A percentile compares a stretch with the other conserved stretches of the same genome.
Conservation (phyloP, 2,113 vertebrate species). For the Leucosticte australis region DNA sequence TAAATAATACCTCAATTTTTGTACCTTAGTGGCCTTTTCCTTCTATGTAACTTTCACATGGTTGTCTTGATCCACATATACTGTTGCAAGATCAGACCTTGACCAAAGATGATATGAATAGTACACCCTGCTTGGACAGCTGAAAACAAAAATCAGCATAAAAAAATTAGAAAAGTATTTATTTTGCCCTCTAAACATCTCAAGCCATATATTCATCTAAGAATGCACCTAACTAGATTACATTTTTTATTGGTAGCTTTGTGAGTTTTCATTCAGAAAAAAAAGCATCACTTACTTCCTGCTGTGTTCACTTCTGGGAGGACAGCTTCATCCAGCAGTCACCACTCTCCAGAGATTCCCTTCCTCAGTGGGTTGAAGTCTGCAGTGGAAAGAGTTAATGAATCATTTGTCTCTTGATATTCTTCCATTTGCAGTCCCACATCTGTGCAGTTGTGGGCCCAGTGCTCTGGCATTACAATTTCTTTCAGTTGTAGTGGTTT, state of each 20-base stretch:
- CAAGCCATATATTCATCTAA: neutral
- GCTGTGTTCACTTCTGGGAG: neutral
- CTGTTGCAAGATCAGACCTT: neutral
- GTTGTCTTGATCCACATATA: neutral
- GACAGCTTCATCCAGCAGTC: neutral
- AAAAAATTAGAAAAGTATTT: neutral
- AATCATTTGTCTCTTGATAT: neutral
- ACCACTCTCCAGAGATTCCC: neutral
- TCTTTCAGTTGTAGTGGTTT: neutral
- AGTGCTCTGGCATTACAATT: neutral
- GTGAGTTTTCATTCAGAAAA: neutral
- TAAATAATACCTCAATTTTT: neutral
- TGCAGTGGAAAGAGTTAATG: neutral
- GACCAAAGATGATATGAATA: neutral
- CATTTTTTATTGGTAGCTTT: neutral
- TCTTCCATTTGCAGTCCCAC: neutral
- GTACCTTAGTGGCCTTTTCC: neutral
- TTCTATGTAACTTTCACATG: neutral
- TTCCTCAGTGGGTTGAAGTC: neutral
- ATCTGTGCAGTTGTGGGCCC: too few species aligned
- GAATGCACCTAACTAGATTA: neutral
- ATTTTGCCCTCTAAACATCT: neutral
- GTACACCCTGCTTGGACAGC: neutral
- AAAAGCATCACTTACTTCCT: neutral
- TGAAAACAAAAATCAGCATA: neutral